Percentiles rank a stretch among this genome's conserved stretches.
Conservation (phyloP, 2,888 invertebrate genomes). For the Chelonus formosanus region DNA sequence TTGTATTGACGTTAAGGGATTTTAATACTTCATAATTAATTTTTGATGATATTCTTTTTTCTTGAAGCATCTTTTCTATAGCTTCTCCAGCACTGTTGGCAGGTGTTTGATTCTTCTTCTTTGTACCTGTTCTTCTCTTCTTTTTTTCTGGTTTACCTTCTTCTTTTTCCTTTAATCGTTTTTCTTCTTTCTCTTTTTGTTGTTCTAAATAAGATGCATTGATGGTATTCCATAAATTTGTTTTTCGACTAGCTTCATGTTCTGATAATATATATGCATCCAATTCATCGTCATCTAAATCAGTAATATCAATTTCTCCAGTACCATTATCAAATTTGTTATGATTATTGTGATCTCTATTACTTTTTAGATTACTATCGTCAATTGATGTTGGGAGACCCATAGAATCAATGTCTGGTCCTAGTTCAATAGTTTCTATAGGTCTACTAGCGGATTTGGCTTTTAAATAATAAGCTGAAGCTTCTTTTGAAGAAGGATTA, state of each 20-base stretch:
- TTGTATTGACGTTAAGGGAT: slow-evolving; percentile 70
- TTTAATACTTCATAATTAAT: slow-evolving; percentile 97
- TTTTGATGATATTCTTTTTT: slow-evolving; percentile 94
- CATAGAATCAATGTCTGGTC: slow-evolving; percentile 81
- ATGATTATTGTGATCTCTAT: slow-evolving; percentile 41
- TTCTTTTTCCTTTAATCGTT: slow-evolving; percentile 80
- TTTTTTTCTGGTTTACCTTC: slow-evolving; percentile 88
- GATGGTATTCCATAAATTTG: slow-evolving; percentile 84
- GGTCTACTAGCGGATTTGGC: neutral
- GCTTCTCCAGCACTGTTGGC: slow-evolving; percentile 78
- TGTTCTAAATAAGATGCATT: slow-evolving; percentile 89
- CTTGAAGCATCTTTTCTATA: slow-evolving; percentile 94
- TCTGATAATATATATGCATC: slow-evolving; percentile 85
- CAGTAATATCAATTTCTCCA: slow-evolving; percentile 74
- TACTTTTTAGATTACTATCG: slow-evolving; percentile 60
- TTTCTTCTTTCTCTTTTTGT: slow-evolving; percentile 86
- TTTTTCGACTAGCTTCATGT: slow-evolving; percentile 83
- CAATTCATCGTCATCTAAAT: slow-evolving; percentile 90
- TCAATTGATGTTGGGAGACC: slow-evolving; percentile 71
- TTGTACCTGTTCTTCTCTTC: slow-evolving; percentile 74
- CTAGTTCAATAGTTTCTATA: slow-evolving; percentile 56
- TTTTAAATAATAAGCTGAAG: neutral
- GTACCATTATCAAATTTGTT: slow-evolving; percentile 42
- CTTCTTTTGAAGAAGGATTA: slow-evolving; percentile 38
- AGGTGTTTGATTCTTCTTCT: slow-evolving; percentile 73